phyloP scores from a whole-genome alignment of 2,797 vertebrate species.

The Sebastes minor region DNA sequence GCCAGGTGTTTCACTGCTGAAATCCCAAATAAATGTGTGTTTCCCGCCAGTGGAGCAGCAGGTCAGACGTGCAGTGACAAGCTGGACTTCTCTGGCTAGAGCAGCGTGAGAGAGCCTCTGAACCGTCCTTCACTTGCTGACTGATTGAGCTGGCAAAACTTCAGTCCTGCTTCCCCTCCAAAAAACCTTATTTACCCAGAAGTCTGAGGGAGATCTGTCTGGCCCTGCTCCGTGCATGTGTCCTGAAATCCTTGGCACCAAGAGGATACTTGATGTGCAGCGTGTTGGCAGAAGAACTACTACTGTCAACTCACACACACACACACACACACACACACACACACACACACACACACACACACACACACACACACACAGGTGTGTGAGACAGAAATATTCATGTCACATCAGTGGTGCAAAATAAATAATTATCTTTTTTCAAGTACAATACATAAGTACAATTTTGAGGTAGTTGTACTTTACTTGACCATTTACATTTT shows the following conservation, averaged over 20 bases:
- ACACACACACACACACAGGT: background rate
- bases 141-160: constrained; percentile 25
- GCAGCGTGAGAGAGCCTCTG: background rate
- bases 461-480: too few species aligned
- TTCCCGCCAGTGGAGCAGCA: background rate
- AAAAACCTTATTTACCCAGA: background rate
- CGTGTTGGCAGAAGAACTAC: background rate
- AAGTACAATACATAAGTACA: too few species aligned
- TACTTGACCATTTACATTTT: background rate
- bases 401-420: background rate
- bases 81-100: background rate
- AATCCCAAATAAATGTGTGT: background rate
- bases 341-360: background rate
- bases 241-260: constrained; percentile 5
- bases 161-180: background rate
- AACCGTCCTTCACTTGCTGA: constrained; percentile 37
- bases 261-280: background rate
- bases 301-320: background rate
- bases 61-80: background rate
- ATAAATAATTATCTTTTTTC: background rate
- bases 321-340: background rate
- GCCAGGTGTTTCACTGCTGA: background rate
- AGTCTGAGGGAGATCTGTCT: background rate
- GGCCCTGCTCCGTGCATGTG: background rate
- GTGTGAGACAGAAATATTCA: background rate